These are phyloP conservation scores for Phylloscopus trochilus DNA, from an alignment of 2,113 vertebrate genomes.

Conservation along the genomic window DNA sequence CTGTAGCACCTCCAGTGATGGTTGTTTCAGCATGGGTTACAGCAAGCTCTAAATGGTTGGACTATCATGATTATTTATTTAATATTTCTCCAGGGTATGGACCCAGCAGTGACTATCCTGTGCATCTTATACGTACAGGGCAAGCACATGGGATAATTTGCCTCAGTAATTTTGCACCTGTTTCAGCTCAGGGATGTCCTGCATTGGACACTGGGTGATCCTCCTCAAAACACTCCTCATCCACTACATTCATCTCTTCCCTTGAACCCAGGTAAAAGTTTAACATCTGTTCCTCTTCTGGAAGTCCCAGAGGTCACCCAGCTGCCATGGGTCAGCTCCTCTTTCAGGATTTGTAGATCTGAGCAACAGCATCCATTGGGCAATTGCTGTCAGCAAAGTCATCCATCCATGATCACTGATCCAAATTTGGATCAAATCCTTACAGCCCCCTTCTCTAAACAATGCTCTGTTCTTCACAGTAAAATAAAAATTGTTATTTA, in stretches of 20 bases:
- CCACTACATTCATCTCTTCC: background rate
- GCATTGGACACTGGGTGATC: background rate
- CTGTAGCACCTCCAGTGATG: background rate
- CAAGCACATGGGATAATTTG: background rate
- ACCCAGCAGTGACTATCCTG: background rate
- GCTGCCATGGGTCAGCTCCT: background rate
- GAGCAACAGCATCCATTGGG: background rate
- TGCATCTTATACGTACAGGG: background rate
- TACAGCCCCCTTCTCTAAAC: background rate
- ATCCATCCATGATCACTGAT: accelerated
- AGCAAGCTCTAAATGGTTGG: background rate
- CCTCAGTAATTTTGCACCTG: background rate
- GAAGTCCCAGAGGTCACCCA: background rate
- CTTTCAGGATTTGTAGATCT: background rate
- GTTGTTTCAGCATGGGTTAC: background rate
- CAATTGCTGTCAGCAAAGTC: background rate
- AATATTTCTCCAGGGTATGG: background rate
- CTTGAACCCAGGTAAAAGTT: background rate
- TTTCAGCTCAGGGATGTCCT: background rate
- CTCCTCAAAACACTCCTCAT: background rate
- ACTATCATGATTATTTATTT: background rate
- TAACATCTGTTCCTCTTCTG: background rate
- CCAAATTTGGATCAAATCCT: background rate
- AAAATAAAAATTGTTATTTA: background rate
- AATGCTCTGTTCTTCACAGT: background rate